Evolutionary conservation across 2,888 invertebrate genomes (phyloP).

Genomic region (Sesia apiformis): DNA sequence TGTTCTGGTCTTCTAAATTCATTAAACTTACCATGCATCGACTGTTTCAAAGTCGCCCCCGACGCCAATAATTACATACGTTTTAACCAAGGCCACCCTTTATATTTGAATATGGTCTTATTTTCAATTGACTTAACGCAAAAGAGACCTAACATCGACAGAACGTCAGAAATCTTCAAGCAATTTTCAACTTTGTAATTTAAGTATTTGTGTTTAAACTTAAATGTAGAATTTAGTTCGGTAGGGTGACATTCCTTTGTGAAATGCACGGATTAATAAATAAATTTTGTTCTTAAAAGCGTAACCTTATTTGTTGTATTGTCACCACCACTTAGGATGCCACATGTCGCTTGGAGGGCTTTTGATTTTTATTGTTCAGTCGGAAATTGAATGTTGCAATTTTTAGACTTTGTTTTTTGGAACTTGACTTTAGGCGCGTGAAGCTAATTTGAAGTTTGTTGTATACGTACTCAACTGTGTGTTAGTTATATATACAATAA

Average conservation of each 20-base stretch:
- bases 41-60: conserved; percentile 42
- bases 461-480: too few relatives aligned
- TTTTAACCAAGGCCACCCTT: conserved; percentile 64
- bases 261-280: conserved; percentile 31
- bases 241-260: background rate
- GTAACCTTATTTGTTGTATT: conserved; percentile 70
- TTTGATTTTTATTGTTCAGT: conserved; percentile 46
- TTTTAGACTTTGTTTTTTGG: conserved; percentile 13
- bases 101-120: conserved; percentile 68
- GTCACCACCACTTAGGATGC: conserved; percentile 70
- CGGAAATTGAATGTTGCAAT: conserved; percentile 20
- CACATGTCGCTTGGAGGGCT: conserved; percentile 70
- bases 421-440: conserved; percentile 21
- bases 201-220: background rate
- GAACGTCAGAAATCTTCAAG: too few relatives aligned
- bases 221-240: background rate
- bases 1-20: conserved; percentile 36
- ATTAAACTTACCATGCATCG: conserved; percentile 61
- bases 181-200: too few relatives aligned
- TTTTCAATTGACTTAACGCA: conserved; percentile 52
- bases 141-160: conserved; percentile 11
- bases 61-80: conserved; percentile 66
- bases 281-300: conserved; percentile 56
- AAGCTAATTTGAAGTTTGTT: background rate
- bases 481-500: too few relatives aligned